Evolutionary conservation across 2,113 vertebrate genomes (phyloP), one percentile per base, ranked within the genome.

Genomic region (Poicephalus gulielmi): DNA sequence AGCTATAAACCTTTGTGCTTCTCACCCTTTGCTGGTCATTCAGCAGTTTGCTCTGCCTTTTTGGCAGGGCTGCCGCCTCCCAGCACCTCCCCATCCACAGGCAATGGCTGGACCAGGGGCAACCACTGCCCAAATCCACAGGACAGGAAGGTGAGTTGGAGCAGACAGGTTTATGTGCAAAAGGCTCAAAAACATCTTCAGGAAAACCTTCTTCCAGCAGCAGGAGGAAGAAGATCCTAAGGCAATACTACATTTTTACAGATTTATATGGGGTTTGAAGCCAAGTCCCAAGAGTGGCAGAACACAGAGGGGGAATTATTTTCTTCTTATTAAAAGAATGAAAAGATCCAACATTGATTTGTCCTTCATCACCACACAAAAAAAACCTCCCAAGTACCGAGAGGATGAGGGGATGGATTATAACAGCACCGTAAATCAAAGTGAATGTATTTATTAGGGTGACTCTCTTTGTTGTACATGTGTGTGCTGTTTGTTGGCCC

Each of bases 261-360:
- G 93, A 94, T 91, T 90, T 91, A 92, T 91, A 90, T 14, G 6
- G 68, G 76, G 59, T 96, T 88, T 88, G 91, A 97, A 97, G 90
- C 60, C 78, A 60, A 80, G 88, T 94, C 79, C 71, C 79, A 81
- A 71, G 84, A 93, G 83, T 59, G 41, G 80, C 84, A 91, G 83
- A 94, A 66, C 77, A 83, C 41, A 62, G 41, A 88, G 76, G 31
- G 76, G 86, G 62, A 92, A 95, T 91, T 74, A 94, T 93, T 93
- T 63, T 91, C 50, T 86, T 92, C 81, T 95, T 96, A 97, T 95
- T 97, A 94, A 96, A 97, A 96, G 71, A 97, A 97, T 97, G 89
- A 83, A 80, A 97, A 94, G 82, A 90, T 31, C 62, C 81, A 68
- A 66, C 91, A 95, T 86, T 95, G 96, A 96, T 95, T 97, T 97